Conservation (phyloP, 2,113 vertebrate species). For the Vidua macroura region DNA sequence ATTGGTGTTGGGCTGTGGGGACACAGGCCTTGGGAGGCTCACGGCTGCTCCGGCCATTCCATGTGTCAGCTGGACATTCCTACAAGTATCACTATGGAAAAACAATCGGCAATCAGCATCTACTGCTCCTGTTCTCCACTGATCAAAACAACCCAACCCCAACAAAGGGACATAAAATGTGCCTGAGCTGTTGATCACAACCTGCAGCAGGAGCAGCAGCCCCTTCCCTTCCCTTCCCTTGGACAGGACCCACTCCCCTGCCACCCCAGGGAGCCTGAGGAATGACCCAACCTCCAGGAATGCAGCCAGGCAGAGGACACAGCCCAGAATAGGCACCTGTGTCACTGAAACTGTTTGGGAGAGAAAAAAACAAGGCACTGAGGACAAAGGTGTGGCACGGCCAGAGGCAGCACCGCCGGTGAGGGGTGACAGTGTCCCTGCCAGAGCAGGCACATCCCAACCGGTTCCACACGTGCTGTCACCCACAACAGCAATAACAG, state of each 20-base stretch:
- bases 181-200: not conserved
- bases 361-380: not conserved
- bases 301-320: not conserved
- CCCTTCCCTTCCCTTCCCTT: too few relatives aligned
- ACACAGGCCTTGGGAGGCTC: not conserved
- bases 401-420: accelerated
- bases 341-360: not conserved
- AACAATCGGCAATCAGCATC: not conserved
- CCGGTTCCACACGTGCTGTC: accelerated
- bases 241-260: not conserved
- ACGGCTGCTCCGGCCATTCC: accelerated
- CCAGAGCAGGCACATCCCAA: not conserved
- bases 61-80: not conserved
- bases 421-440: not conserved
- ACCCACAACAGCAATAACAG: not conserved
- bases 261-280: accelerated
- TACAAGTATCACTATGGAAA: not conserved
- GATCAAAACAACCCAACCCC: not conserved
- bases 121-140: not conserved
- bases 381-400: not conserved
- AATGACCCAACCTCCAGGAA: not conserved
- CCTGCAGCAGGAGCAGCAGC: accelerated
- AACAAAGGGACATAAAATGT: accelerated
- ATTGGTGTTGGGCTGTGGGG: not conserved
- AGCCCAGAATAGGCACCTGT: not conserved